Evolutionary conservation across 2,888 invertebrate species (phyloP).

Genomic region (Pandemis corylana): DNA sequence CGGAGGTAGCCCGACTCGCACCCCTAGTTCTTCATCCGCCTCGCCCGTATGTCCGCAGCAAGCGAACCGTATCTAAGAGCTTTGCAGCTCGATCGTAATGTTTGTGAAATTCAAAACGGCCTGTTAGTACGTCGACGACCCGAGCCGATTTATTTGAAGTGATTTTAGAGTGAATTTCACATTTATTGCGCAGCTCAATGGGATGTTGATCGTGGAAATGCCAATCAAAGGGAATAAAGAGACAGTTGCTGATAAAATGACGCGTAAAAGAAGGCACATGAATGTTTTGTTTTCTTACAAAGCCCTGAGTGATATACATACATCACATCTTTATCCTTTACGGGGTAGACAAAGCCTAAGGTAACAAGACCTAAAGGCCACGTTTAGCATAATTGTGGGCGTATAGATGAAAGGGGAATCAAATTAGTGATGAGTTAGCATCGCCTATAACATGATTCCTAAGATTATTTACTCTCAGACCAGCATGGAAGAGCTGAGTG

Average conservation of each 20-base stretch:
- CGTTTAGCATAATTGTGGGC: too few relatives aligned
- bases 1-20: too few relatives aligned
- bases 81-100: conserved; percentile 72
- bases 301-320: too few relatives aligned
- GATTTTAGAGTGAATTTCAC: conserved; percentile 60
- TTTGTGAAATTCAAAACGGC: conserved; percentile 81
- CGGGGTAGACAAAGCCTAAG: too few relatives aligned
- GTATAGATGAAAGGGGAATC: too few relatives aligned
- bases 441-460: too few relatives aligned
- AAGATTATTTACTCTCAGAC: too few relatives aligned
- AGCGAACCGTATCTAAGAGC: conserved; percentile 79
- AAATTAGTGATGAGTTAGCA: too few relatives aligned
- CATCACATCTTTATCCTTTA: too few relatives aligned
- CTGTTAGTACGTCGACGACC: conserved; percentile 73
- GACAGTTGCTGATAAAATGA: conserved; percentile 3
- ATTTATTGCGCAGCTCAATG: conserved; percentile 56
- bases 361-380: too few relatives aligned
- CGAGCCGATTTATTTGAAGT: conserved; percentile 72
- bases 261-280: not conserved
- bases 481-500: too few relatives aligned
- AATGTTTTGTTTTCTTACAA: too few relatives aligned
- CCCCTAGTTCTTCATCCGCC: not conserved
- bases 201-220: conserved; percentile 30
- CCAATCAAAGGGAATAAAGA: conserved; percentile 31
- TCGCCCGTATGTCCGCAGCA: conserved; percentile 54